A percentile compares a stretch with the other conserved stretches of the same genome.
These are phyloP conservation scores for Bovichtus variegatus DNA, from an alignment of 2,797 vertebrate genomes.

Conservation along the genomic window DNA sequence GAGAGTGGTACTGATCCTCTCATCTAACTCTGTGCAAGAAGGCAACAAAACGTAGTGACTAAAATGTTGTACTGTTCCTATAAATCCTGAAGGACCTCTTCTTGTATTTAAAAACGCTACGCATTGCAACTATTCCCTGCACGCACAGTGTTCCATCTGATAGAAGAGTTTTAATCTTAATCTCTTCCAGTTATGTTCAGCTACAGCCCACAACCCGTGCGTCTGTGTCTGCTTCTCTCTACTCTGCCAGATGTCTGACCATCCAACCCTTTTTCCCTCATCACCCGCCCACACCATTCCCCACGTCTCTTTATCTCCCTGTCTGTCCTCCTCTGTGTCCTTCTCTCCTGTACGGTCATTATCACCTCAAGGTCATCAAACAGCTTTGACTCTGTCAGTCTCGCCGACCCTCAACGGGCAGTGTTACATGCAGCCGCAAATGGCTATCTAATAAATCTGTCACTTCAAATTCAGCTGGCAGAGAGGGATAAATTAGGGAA, in stretches of 20 bases:
- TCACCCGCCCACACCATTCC: conserved; percentile 42
- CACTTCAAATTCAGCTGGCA: conserved; percentile 75
- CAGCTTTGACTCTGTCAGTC: conserved; percentile 72
- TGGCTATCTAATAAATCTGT: conserved; percentile 80
- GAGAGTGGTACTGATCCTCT: not conserved
- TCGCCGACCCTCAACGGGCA: conserved; percentile 58
- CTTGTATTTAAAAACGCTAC: conserved; percentile 14
- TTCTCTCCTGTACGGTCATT: conserved; percentile 69
- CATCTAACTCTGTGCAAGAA: not conserved
- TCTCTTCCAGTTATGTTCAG: conserved; percentile 1
- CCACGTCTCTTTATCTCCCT: conserved; percentile 61
- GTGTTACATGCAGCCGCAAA: conserved; percentile 64
- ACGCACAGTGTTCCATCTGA: not conserved
- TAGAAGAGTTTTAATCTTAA: not conserved
- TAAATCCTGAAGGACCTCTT: not conserved
- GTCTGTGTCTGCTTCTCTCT: conserved; percentile 7
- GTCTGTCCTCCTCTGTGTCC: conserved; percentile 69
- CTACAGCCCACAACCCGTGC: not conserved
- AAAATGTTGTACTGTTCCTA: not conserved
- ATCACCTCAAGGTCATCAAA: conserved; percentile 78
- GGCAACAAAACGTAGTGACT: not conserved
- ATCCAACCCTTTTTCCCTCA: conserved; percentile 22
- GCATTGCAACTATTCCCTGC: not conserved
- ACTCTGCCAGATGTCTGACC: conserved; percentile 37
- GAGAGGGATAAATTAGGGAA: conserved; percentile 70